Evolutionary conservation across 2,888 invertebrate species (phyloP).

Genomic region (Bruchidius siliquastri): DNA sequence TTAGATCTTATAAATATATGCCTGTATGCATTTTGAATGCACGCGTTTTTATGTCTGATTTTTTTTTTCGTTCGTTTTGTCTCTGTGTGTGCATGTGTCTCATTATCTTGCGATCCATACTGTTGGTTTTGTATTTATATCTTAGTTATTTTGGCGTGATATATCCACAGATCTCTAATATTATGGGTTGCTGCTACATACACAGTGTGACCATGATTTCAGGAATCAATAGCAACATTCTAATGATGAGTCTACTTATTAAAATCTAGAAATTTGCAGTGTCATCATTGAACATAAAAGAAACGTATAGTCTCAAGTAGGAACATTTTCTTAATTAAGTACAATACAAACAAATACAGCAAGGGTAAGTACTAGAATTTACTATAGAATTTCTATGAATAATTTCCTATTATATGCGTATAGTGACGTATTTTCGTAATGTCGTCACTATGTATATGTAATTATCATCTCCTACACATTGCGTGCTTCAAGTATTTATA

Average conservation of each 20-base stretch:
- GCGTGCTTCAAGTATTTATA: background rate
- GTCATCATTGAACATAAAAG: too few relatives aligned
- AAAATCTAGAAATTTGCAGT: too few relatives aligned
- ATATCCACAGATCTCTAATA: background rate
- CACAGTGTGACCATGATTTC: background rate
- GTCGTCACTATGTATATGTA: too few relatives aligned
- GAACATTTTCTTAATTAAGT: too few relatives aligned
- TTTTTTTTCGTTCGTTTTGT: background rate
- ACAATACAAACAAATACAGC: too few relatives aligned
- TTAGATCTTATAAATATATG: background rate
- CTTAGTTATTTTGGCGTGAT: background rate
- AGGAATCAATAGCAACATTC: too few relatives aligned
- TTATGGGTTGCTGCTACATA: background rate
- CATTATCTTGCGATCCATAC: background rate
- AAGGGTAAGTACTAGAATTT: too few relatives aligned
- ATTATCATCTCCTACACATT: background rate
- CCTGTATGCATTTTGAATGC: background rate
- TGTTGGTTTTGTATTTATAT: background rate
- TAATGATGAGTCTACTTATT: too few relatives aligned
- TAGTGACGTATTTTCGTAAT: too few relatives aligned
- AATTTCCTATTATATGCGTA: too few relatives aligned
- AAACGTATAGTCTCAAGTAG: too few relatives aligned
- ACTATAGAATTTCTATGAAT: too few relatives aligned
- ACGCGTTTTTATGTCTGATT: background rate
- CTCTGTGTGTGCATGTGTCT: background rate